phyloP scores from a whole-genome alignment of 1,140 invertebrate genomes.

The Zaprionus nigranus region DNA sequence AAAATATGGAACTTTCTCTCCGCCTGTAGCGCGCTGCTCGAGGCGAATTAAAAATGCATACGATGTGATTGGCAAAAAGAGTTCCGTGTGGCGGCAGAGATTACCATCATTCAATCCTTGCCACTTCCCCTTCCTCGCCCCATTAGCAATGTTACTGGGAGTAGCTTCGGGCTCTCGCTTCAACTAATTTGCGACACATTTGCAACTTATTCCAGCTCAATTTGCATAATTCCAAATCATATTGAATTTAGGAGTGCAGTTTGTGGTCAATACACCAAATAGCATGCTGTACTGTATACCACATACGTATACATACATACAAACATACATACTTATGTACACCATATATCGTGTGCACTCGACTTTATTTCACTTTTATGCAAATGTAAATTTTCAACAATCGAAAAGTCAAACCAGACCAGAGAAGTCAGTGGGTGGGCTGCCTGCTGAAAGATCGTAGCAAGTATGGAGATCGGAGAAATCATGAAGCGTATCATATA shows the following conservation, averaged over 20 bases:
- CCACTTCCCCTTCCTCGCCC: too few species aligned
- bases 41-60: slow-evolving; percentile 72
- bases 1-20: slow-evolving; percentile 53
- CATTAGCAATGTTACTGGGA: not conserved
- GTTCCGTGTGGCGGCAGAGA: slow-evolving; percentile 22
- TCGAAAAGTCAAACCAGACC: slow-evolving; percentile 57
- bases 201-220: slow-evolving; percentile 41
- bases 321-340: not conserved
- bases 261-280: slow-evolving; percentile 1
- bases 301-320: not conserved
- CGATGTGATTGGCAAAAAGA: slow-evolving; percentile 56
- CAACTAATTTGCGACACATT: slow-evolving; percentile 43
- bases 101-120: not conserved
- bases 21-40: not conserved
- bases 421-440: not conserved
- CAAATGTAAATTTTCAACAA: slow-evolving; percentile 66
- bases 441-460: slow-evolving; percentile 6
- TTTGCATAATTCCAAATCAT: slow-evolving; percentile 82
- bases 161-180: slow-evolving; percentile 12
- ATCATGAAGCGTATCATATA: slow-evolving; percentile 29
- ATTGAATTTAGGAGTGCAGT: slow-evolving; percentile 58
- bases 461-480: not conserved
- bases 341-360: not conserved
- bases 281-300: not conserved
- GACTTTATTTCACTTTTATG: slow-evolving; percentile 55